Percentiles rank a stretch among this genome's conserved stretches.
Evolutionary conservation across 2,888 invertebrate species (phyloP).

Genomic region (Himalopsyche kuldschensis): DNA sequence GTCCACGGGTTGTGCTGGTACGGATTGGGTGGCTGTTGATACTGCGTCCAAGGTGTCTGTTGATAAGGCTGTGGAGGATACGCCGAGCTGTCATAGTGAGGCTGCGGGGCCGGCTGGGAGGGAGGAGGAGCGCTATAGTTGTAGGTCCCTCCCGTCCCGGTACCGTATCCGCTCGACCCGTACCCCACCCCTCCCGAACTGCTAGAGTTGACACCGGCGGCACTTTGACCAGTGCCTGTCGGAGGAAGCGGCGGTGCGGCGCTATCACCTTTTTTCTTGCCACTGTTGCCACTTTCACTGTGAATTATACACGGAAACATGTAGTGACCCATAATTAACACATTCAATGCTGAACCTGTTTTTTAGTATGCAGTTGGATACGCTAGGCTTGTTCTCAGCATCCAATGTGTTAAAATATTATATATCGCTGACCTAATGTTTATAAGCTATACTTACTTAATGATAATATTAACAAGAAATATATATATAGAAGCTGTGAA

Average conservation of each 20-base stretch:
- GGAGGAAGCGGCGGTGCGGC: constrained; percentile 32
- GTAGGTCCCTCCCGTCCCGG: constrained; percentile 9
- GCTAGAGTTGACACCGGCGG: neutral
- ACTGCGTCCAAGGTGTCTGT: constrained; percentile 57
- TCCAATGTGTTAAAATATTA: no score
- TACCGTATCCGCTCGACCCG: constrained; percentile 14
- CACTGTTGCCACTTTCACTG: constrained; percentile 14
- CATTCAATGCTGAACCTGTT: no score
- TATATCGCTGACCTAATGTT: no score
- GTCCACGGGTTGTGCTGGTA: constrained; percentile 57
- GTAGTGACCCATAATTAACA: no score
- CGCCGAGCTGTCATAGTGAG: constrained; percentile 49
- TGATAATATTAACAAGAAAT: no score
- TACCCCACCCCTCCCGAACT: constrained; percentile 15
- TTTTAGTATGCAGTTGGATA: no score
- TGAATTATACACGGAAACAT: constrained; percentile 7
- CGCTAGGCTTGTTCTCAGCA: no score
- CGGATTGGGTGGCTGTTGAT: constrained; percentile 56
- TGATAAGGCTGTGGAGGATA: constrained; percentile 50
- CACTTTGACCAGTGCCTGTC: constrained; percentile 1
- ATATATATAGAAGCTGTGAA: no score
- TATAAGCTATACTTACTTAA: no score
- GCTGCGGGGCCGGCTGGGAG: constrained; percentile 46
- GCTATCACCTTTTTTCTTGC: constrained; percentile 49
- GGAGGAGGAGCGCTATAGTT: constrained; percentile 50